Evolutionary conservation across 2,797 vertebrate genomes (phyloP).

Genomic region (Enteromius anoplus): DNA sequence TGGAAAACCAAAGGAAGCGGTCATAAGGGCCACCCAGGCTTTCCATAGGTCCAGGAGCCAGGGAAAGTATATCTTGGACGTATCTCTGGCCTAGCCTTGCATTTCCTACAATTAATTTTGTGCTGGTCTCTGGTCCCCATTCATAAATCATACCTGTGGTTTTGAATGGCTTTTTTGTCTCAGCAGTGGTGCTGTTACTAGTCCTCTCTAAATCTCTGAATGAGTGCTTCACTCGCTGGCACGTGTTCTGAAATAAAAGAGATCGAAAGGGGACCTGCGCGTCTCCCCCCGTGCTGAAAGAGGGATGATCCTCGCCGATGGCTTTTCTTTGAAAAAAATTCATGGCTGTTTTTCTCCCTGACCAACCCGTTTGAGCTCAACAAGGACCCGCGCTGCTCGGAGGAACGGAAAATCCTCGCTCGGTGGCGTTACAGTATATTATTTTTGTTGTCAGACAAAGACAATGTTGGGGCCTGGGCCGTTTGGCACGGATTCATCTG

Average conservation of each 20-base stretch:
- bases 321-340: neutral
- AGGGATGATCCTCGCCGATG: slow-evolving; percentile 14
- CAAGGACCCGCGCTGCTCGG: neutral
- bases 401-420: slow-evolving; percentile 33
- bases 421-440: neutral
- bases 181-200: slow-evolving; percentile 37
- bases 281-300: slow-evolving; percentile 18
- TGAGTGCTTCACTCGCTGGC: slow-evolving; percentile 11
- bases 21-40: slow-evolving; percentile 79
- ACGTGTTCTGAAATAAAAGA: slow-evolving; percentile 31
- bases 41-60: slow-evolving; percentile 70
- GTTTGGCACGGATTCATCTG: neutral
- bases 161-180: slow-evolving; percentile 65
- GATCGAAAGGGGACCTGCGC: slow-evolving; percentile 13
- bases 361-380: slow-evolving; percentile 11
- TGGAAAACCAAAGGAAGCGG: slow-evolving; percentile 77
- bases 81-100: slow-evolving; percentile 71
- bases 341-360: slow-evolving; percentile 28
- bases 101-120: slow-evolving; percentile 82
- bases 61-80: slow-evolving; percentile 79
- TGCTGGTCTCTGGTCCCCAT: slow-evolving; percentile 68
- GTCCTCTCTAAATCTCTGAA: slow-evolving; percentile 22
- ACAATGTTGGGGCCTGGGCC: neutral
- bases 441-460: slow-evolving; percentile 22
- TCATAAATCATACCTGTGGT: slow-evolving; percentile 79